Evolutionary conservation across 2,113 vertebrate genomes (phyloP).

Genomic region (Triplophysa siluroides): DNA sequence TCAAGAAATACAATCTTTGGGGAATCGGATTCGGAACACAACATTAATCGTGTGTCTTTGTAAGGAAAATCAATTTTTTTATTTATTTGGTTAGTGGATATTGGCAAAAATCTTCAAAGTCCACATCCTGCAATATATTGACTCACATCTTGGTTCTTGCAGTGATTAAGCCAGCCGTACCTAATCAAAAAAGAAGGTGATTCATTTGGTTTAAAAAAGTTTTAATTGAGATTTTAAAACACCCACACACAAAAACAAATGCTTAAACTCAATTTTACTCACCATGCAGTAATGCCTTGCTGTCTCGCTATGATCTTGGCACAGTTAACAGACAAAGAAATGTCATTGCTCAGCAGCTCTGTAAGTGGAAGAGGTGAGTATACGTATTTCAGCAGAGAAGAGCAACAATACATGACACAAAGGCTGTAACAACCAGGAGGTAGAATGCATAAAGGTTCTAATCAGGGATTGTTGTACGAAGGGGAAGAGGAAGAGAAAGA

Average conservation of each 20-base stretch:
- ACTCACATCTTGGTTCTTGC: neutral
- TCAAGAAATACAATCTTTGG: too few relatives aligned
- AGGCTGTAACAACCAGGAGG: too few relatives aligned
- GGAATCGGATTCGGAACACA: too few relatives aligned
- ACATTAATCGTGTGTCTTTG: too few relatives aligned
- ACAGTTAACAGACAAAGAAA: neutral
- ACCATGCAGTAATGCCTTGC: neutral
- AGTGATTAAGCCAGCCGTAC: neutral
- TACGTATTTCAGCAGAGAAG: too few relatives aligned
- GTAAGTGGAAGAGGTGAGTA: neutral
- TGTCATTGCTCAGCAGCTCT: neutral
- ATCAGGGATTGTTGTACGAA: too few relatives aligned
- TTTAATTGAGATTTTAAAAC: neutral
- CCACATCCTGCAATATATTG: neutral
- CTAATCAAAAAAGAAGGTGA: neutral
- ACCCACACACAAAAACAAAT: neutral
- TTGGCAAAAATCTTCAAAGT: neutral
- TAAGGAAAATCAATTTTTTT: too few relatives aligned
- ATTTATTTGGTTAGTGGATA: too few relatives aligned
- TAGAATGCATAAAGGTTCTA: too few relatives aligned
- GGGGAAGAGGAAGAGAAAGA: too few relatives aligned
- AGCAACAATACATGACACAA: too few relatives aligned
- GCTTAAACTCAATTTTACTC: neutral
- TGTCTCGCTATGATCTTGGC: neutral
- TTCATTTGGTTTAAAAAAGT: neutral